phyloP scores from a whole-genome alignment of 2,113 vertebrate genomes.

The Anoura caudifer region DNA sequence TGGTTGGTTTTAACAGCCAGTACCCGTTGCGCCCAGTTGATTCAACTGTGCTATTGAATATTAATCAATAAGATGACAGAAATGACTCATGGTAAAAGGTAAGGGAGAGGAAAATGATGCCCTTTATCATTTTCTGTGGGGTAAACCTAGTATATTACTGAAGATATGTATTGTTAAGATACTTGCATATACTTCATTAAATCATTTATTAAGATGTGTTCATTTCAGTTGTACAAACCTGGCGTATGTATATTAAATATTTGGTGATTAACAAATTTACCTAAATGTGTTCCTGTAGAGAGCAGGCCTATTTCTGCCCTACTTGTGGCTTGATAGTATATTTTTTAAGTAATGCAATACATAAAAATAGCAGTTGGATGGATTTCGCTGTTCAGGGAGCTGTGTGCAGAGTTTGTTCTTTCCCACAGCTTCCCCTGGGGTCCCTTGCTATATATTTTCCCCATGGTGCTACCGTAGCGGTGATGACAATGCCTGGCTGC shows the following conservation, averaged over 20 bases:
- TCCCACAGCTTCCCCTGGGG: constrained; percentile 67
- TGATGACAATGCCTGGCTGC: not conserved
- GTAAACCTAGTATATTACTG: not conserved
- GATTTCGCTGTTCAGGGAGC: not conserved
- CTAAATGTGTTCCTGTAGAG: not conserved
- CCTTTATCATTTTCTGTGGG: not conserved
- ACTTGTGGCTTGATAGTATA: not conserved
- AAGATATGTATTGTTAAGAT: not conserved
- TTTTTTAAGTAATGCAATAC: constrained; percentile 28
- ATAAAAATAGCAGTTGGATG: constrained; percentile 61
- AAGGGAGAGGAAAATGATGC: not conserved
- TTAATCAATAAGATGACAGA: not conserved
- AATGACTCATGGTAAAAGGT: not conserved
- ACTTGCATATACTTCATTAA: not conserved
- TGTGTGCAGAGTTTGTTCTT: not conserved
- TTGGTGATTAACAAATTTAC: not conserved
- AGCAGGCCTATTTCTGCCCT: not conserved
- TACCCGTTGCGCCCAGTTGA: not conserved
- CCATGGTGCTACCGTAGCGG: not conserved
- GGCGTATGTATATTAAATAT: not conserved
- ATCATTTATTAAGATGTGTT: too few relatives aligned
- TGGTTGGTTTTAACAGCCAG: not conserved
- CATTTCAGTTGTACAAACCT: not conserved
- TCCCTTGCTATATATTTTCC: not conserved
- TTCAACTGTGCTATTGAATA: not conserved